phyloP scores from a whole-genome alignment of 2,113 vertebrate species.

The Cariama cristata region DNA sequence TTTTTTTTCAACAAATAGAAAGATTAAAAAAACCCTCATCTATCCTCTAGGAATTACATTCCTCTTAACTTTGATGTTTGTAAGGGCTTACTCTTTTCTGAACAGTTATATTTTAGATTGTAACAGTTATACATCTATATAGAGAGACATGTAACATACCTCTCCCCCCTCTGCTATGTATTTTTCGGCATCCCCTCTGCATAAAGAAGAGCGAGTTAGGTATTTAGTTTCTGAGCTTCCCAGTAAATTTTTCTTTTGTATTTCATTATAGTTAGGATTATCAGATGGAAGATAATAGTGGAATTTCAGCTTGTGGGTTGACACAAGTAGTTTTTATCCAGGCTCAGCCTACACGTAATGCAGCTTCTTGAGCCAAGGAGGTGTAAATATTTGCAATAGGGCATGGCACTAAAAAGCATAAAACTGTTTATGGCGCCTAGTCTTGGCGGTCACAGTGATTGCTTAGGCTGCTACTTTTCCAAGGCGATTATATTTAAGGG shows the following conservation, averaged over 20 bases:
- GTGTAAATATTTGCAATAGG: background rate
- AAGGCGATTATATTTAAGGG: background rate
- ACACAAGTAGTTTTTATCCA: background rate
- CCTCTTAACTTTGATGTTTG: background rate
- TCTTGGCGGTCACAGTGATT: background rate
- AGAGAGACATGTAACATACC: rapidly evolving
- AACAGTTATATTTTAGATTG: background rate
- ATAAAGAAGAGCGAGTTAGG: background rate
- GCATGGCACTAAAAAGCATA: background rate
- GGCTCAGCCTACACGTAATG: background rate
- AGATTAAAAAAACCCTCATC: background rate
- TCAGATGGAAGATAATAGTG: background rate
- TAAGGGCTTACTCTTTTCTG: background rate
- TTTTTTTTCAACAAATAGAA: background rate
- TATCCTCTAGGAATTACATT: background rate
- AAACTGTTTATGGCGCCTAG: background rate
- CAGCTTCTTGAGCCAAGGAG: background rate
- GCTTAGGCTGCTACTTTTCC: background rate
- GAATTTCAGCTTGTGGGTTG: background rate
- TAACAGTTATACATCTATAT: background rate
- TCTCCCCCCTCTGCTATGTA: background rate
- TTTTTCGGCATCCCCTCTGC: background rate
- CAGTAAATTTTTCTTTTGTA: background rate
- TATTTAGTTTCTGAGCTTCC: background rate
- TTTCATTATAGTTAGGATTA: background rate